Percentiles rank a stretch among this genome's conserved stretches.
Evolutionary conservation across 2,797 vertebrate species (phyloP).

Genomic region (Tympanoctomys barrerae): DNA sequence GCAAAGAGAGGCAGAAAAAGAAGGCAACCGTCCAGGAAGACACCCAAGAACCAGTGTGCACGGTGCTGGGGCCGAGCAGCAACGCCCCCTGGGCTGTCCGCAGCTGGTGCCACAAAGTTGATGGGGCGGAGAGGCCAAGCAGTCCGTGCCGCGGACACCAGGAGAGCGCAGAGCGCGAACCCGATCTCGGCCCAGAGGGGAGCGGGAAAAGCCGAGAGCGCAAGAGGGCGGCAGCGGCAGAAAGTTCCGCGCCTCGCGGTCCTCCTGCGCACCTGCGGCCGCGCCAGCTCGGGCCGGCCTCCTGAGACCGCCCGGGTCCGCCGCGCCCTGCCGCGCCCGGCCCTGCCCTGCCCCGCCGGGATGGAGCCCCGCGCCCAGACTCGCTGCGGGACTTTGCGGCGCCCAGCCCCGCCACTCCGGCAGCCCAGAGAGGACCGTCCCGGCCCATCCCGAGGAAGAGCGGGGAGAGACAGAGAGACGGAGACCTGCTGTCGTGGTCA

Average conservation of each 20-base stretch:
- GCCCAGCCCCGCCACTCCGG: neutral
- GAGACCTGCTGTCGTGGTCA: slow-evolving; percentile 72
- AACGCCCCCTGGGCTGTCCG: neutral
- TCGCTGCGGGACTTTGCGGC: slow-evolving; percentile 65
- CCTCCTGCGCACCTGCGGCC: slow-evolving; percentile 34
- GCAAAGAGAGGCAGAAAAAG: neutral
- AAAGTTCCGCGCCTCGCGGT: slow-evolving; percentile 73
- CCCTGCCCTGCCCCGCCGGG: neutral
- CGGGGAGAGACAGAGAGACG: neutral
- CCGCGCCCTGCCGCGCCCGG: neutral
- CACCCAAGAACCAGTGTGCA: neutral
- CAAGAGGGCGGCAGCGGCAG: neutral
- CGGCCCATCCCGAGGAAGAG: neutral
- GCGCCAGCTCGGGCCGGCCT: neutral
- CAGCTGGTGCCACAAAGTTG: slow-evolving; percentile 72
- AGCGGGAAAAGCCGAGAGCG: neutral
- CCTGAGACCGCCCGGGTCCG: neutral
- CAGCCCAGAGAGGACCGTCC: neutral
- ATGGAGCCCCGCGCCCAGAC: neutral
- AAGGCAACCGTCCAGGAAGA: slow-evolving; percentile 42
- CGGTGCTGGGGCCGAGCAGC: neutral
- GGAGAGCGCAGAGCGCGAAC: neutral
- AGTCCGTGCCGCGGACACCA: neutral
- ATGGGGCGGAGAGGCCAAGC: neutral
- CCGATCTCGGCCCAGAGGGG: neutral